Evolutionary conservation across 2,797 vertebrate species (phyloP).

Genomic region (Esox lucius): DNA sequence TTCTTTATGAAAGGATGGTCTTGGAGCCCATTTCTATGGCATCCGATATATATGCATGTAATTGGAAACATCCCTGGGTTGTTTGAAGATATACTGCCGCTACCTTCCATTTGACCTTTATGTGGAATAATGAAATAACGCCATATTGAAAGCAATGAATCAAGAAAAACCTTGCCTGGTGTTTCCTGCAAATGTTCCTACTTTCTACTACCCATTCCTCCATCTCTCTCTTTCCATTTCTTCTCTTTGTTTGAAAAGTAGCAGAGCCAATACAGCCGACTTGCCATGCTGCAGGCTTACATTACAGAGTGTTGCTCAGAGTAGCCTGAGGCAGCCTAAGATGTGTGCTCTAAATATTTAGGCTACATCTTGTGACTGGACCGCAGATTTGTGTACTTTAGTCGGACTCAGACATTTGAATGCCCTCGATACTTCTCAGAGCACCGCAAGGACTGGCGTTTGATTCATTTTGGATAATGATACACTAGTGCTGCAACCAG

Average conservation of each 20-base stretch:
- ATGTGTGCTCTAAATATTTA: constrained; percentile 57
- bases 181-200: background rate
- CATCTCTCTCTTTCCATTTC: background rate
- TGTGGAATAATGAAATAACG: constrained; percentile 32
- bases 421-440: constrained; percentile 8
- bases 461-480: background rate
- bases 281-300: constrained; percentile 17
- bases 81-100: constrained; percentile 43
- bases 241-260: constrained; percentile 33
- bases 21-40: constrained; percentile 32
- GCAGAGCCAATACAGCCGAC: constrained; percentile 46
- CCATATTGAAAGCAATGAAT: constrained; percentile 11
- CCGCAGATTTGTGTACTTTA: constrained; percentile 8
- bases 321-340: constrained; percentile 3
- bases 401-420: constrained; percentile 18
- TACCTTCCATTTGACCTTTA: constrained; percentile 56
- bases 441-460: background rate
- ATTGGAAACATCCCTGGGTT: constrained; percentile 30
- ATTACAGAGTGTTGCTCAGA: constrained; percentile 5
- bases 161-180: background rate
- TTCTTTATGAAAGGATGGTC: constrained; percentile 21
- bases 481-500: background rate
- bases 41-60: constrained; percentile 4
- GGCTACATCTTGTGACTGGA: constrained; percentile 27
- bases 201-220: background rate